Evolutionary conservation across 2,888 invertebrate species (phyloP), one percentile per base, ranked within the genome.

Genomic region (Xanthia togata): DNA sequence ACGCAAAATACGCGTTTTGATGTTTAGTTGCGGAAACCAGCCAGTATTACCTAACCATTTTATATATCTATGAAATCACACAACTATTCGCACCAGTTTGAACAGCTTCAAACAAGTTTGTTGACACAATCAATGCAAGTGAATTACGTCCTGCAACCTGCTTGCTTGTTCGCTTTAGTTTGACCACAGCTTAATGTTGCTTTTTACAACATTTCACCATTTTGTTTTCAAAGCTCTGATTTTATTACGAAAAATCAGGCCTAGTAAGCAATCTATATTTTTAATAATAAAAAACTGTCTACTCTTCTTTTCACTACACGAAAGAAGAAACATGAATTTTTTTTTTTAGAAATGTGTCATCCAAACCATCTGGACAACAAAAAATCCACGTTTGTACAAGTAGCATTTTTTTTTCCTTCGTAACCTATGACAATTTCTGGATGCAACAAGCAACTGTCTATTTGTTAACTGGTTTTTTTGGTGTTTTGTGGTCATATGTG

Each of bases 361-460:
- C 31, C 47, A 35, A 70, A 47, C 47, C n/a, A 20, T 12, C 65
- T 20, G 4, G 8, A 50, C 8, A n/a, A 50, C 17, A 17, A 50
- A 26, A 67, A 50, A 68, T 11, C 4, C 6, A 68, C 38, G 20
- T 57, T 57, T 68, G 55, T 55, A 68, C 55, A n/a, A 68, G 17
- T n/a, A 31, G 5, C 12, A 9, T 31, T 1, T 41, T 53, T 4
- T 53, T 53, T 41, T 68, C 17, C 6, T 41, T 31, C 17, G 8
- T 23, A 69, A 23, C 23, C 4, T 20, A 41, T 11, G 11, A 41
- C 5, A 6, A 12, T 35, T n/a, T 14, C 8, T 38, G 35, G 14
- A 0, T 1, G 1, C 31, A 70, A 17, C 9, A 55, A 35, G 14
- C 20, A 55, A 73, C 12, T n/a, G 23, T 26, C 4, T 57, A 14